Percentiles rank a stretch among this genome's conserved stretches.
These are phyloP conservation scores for Bradynema listronoti DNA, from an alignment of 1,140 invertebrate species.

Conservation along the genomic window DNA sequence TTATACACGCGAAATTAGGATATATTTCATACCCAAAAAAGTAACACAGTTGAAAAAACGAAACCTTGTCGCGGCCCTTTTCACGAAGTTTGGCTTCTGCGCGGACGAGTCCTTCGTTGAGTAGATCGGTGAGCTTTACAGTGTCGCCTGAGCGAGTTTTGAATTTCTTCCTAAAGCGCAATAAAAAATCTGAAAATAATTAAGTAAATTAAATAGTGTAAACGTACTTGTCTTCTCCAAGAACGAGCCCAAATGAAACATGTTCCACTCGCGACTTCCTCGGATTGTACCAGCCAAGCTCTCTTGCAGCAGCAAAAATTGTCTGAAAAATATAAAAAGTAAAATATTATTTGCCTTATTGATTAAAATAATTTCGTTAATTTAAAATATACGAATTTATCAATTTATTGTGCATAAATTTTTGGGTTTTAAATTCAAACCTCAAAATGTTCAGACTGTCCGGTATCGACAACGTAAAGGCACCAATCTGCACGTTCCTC, in stretches of 20 bases:
- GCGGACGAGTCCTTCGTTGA: slow-evolving; percentile 84
- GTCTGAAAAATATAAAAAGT: slow-evolving; percentile 65
- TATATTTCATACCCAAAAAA: too few relatives aligned
- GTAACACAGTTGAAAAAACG: not conserved
- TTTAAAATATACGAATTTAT: not conserved
- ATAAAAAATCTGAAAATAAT: slow-evolving; percentile 7
- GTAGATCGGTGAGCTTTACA: slow-evolving; percentile 77
- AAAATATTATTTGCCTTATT: not conserved
- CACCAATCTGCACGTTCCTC: slow-evolving; percentile 83
- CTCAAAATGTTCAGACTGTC: slow-evolving; percentile 67
- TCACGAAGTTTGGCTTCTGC: slow-evolving; percentile 78
- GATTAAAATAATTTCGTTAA: not conserved
- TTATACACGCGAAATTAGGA: too few relatives aligned
- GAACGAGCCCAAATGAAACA: slow-evolving; percentile 88
- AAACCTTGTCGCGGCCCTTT: slow-evolving; percentile 76
- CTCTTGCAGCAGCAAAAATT: slow-evolving; percentile 61
- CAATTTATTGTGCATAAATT: slow-evolving; percentile 1
- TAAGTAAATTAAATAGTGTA: not conserved
- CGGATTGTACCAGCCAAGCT: slow-evolving; percentile 51
- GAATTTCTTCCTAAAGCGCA: slow-evolving; percentile 74
- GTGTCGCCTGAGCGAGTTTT: slow-evolving; percentile 97
- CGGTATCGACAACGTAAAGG: slow-evolving; percentile 89
- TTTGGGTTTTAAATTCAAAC: slow-evolving; percentile 16
- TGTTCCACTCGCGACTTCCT: slow-evolving; percentile 69
- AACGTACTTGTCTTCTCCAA: slow-evolving; percentile 81